phyloP scores from a whole-genome alignment of 2,888 invertebrate genomes.

The Epirrhoe tristata region DNA sequence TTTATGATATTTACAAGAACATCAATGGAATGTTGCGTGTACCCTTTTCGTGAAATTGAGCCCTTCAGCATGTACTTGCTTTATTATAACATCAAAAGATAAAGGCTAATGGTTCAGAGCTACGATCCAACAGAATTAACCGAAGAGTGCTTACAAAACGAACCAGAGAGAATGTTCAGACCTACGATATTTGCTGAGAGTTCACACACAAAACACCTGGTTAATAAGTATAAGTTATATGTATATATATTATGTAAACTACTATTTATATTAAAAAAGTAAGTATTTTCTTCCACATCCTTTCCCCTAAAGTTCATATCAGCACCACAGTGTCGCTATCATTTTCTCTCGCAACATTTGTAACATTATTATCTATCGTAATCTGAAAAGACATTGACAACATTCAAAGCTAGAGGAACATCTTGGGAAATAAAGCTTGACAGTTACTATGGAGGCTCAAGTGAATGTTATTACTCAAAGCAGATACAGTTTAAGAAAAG shows the following conservation, averaged over 20 bases:
- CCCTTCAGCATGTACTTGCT: constrained; percentile 41
- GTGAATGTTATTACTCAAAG: constrained; percentile 12
- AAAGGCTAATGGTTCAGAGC: constrained; percentile 48
- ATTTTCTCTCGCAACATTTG: too few species aligned
- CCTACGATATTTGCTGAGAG: background rate
- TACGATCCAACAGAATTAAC: constrained; percentile 35
- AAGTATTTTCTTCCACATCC: too few species aligned
- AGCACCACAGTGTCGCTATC: too few species aligned
- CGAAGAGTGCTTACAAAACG: background rate
- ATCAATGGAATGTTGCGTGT: constrained; percentile 12
- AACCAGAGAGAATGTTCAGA: constrained; percentile 5
- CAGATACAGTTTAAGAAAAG: constrained; percentile 25
- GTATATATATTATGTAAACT: too few species aligned
- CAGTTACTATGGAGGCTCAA: background rate
- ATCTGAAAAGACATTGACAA: too few species aligned
- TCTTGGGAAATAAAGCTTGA: too few species aligned
- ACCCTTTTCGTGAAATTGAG: constrained; percentile 52
- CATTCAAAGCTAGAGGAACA: too few species aligned
- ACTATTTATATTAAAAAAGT: too few species aligned
- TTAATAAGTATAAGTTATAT: too few species aligned
- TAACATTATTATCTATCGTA: too few species aligned
- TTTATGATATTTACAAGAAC: constrained; percentile 20
- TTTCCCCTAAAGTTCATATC: too few species aligned
- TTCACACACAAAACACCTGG: background rate
- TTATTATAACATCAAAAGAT: constrained; percentile 48